These are phyloP conservation scores for Austrolebias charrua DNA, from an alignment of 2,797 vertebrate species.

Conservation along the genomic window DNA sequence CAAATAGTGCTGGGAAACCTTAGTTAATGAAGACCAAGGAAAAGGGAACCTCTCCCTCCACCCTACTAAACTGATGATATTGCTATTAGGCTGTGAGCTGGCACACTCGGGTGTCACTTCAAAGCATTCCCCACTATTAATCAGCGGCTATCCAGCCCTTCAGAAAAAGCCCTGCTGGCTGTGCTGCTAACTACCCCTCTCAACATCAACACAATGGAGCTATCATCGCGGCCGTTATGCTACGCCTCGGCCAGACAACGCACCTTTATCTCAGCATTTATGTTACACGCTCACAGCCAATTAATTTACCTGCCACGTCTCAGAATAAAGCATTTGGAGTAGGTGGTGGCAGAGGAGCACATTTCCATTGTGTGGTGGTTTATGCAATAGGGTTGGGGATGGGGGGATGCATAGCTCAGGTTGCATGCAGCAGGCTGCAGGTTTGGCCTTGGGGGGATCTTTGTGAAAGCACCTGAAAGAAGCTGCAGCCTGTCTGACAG, in stretches of 20 bases:
- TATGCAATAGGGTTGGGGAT: constrained; percentile 48
- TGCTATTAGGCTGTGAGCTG: constrained; percentile 66
- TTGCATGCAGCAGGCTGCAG: constrained; percentile 52
- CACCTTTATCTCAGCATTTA: constrained; percentile 71
- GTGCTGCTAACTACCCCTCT: constrained; percentile 66
- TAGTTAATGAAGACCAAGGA: constrained; percentile 68
- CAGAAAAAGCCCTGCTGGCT: constrained; percentile 59
- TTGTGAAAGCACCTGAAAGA: constrained; percentile 67
- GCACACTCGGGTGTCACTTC: constrained; percentile 77
- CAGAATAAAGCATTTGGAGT: constrained; percentile 33
- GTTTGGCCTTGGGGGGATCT: constrained; percentile 41
- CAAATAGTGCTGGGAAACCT: constrained; percentile 37
- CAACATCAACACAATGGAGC: constrained; percentile 75
- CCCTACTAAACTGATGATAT: constrained; percentile 47
- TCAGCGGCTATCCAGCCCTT: constrained; percentile 71
- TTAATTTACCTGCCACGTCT: constrained; percentile 74
- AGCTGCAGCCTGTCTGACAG: constrained; percentile 45
- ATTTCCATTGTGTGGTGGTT: constrained; percentile 53
- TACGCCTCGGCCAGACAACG: constrained; percentile 64
- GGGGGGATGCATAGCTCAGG: constrained; percentile 66
- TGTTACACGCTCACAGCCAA: constrained; percentile 67
- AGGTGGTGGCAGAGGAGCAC: constrained; percentile 25
- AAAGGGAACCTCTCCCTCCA: constrained; percentile 40
- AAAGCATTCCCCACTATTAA: constrained; percentile 80
- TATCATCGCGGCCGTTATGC: constrained; percentile 71